These are phyloP conservation scores for Yponomeuta sedellus DNA, from an alignment of 2,888 invertebrate species.

Conservation along the genomic window DNA sequence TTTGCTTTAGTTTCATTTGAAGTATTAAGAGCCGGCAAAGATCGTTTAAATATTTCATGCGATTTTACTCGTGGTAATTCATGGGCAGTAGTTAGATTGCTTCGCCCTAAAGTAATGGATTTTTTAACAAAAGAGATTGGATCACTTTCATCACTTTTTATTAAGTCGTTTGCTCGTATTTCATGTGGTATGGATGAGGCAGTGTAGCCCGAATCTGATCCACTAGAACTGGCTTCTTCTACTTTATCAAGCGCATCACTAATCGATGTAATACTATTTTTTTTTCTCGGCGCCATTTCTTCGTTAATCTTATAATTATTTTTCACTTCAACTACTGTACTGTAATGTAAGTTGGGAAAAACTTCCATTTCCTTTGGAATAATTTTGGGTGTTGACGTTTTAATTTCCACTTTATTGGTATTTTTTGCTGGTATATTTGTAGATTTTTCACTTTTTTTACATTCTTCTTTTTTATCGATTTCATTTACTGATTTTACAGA, in stretches of 20 bases:
- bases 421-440: slow-evolving; percentile 23
- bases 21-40: slow-evolving; percentile 7
- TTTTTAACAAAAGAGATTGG: neutral
- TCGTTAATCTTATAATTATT: slow-evolving; percentile 17
- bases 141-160: slow-evolving; percentile 7
- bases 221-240: slow-evolving; percentile 41
- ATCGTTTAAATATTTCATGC: slow-evolving; percentile 2
- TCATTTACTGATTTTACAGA: neutral
- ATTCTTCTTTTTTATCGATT: neutral
- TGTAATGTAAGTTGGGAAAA: slow-evolving; percentile 9
- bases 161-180: neutral
- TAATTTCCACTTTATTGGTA: slow-evolving; percentile 36
- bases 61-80: neutral
- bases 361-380: slow-evolving; percentile 18
- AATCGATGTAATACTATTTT: neutral
- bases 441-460: neutral
- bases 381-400: slow-evolving; percentile 40
- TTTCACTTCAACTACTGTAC: slow-evolving; percentile 20
- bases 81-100: neutral
- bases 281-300: neutral
- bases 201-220: slow-evolving; percentile 50
- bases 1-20: neutral
- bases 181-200: slow-evolving; percentile 32
- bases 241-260: slow-evolving; percentile 29
- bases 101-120: neutral